Conservation (phyloP, 2,888 invertebrate genomes). For the Parochlus steinenii region DNA sequence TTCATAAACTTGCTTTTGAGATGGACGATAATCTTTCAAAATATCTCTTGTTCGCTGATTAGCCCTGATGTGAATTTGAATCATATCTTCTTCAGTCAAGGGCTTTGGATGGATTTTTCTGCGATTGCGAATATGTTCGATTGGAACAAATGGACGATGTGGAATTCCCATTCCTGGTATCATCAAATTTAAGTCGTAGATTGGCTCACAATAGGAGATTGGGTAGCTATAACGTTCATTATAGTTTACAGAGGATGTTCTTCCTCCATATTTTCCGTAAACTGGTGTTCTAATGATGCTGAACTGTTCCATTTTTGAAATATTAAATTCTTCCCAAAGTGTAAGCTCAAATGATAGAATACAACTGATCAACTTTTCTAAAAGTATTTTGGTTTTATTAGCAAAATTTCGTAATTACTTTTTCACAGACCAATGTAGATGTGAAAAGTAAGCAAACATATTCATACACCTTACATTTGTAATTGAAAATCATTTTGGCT, state of each 20-base stretch:
- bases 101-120: slow-evolving; percentile 7
- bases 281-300: slow-evolving; percentile 10
- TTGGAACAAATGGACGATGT: slow-evolving; percentile 8
- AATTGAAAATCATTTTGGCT: too few relatives aligned
- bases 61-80: slow-evolving; percentile 10
- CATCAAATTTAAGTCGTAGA: slow-evolving; percentile 9
- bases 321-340: too few relatives aligned
- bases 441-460: too few relatives aligned
- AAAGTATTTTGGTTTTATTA: too few relatives aligned
- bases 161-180: slow-evolving; percentile 11
- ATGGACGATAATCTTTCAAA: slow-evolving; percentile 11
- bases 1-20: slow-evolving; percentile 7
- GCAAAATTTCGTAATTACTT: too few relatives aligned
- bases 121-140: slow-evolving; percentile 6
- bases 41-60: slow-evolving; percentile 7
- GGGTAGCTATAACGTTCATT: slow-evolving; percentile 5
- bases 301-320: slow-evolving; percentile 9
- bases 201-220: slow-evolving; percentile 8
- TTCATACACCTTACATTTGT: too few relatives aligned
- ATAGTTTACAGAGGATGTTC: neutral
- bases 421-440: too few relatives aligned
- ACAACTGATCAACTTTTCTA: too few relatives aligned
- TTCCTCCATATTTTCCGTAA: slow-evolving; percentile 5
- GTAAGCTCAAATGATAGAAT: too few relatives aligned
- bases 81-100: slow-evolving; percentile 11